A percentile compares a stretch with the other conserved stretches of the same genome.
These are phyloP conservation scores for Picathartes gymnocephalus DNA, from an alignment of 2,113 vertebrate species.

Conservation along the genomic window DNA sequence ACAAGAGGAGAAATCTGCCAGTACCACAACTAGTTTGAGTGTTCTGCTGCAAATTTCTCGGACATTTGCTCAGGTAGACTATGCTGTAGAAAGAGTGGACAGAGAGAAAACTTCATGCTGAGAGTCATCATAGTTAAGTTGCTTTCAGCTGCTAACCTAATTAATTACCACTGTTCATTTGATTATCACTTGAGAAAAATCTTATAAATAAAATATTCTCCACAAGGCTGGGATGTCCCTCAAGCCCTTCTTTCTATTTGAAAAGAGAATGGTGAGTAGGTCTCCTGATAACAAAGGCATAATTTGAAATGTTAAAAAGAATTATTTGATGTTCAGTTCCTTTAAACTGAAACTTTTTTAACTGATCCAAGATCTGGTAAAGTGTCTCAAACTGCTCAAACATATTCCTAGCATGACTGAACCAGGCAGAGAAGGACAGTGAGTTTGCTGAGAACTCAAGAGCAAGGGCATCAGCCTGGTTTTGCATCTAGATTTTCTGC, in stretches of 20 bases:
- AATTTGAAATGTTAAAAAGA: not conserved
- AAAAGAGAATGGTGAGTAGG: not conserved
- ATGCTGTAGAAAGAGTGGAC: not conserved
- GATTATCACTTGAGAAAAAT: not conserved
- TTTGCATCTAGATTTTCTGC: not conserved
- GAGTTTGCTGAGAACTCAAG: not conserved
- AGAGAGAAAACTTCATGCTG: not conserved
- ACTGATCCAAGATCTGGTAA: not conserved
- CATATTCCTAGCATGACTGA: not conserved
- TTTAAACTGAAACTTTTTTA: not conserved
- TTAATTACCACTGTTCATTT: conserved; percentile 8
- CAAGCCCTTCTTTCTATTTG: not conserved
- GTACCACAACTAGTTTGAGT: not conserved
- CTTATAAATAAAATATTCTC: conserved; percentile 11
- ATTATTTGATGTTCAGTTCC: not conserved
- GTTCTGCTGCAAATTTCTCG: not conserved
- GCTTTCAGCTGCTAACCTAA: not conserved
- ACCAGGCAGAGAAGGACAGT: not conserved
- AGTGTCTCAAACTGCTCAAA: not conserved
- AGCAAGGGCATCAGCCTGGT: not conserved
- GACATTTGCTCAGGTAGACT: not conserved
- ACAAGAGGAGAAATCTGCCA: not conserved
- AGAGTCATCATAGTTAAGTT: not conserved
- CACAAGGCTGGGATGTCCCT: not conserved
- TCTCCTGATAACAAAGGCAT: conserved; percentile 7